A percentile compares a stretch with the other conserved stretches of the same genome.
Evolutionary conservation across 2,888 invertebrate genomes (phyloP).

Genomic region (Portevinia maculata): DNA sequence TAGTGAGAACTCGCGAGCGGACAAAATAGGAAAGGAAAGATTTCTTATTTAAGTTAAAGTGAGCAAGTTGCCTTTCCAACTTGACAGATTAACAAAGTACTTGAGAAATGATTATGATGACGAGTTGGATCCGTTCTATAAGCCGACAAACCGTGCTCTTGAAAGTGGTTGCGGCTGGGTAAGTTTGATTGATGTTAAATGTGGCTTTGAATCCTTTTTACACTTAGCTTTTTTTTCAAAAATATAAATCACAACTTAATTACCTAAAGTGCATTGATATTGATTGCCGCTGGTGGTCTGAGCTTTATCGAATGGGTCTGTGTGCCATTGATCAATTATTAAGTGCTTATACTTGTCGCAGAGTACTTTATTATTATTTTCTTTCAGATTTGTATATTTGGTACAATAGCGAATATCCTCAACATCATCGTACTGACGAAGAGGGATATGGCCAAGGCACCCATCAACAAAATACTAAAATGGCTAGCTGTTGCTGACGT

Average conservation of each 20-base stretch:
- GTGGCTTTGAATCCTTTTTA: not conserved
- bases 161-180: not conserved
- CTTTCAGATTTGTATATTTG: constrained; percentile 91
- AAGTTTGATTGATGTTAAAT: constrained; percentile 1
- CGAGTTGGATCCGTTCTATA: not conserved
- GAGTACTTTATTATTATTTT: not conserved
- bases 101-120: not conserved
- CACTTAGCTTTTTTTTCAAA: not conserved
- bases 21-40: no score
- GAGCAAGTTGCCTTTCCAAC: not conserved
- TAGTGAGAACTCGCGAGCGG: not conserved
- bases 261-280: no score
- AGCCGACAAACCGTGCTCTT: not conserved
- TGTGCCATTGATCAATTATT: not conserved
- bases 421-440: constrained; percentile 94
- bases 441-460: constrained; percentile 90
- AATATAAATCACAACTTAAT: no score
- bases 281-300: no score
- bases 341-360: not conserved
- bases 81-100: constrained; percentile 10
- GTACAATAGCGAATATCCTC: constrained; percentile 92
- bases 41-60: not conserved
- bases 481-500: constrained; percentile 94
- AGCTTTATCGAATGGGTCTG: not conserved
- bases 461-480: constrained; percentile 93